These are phyloP conservation scores for Cotesia typhae DNA, from an alignment of 1,140 invertebrate species.

Conservation along the genomic window DNA sequence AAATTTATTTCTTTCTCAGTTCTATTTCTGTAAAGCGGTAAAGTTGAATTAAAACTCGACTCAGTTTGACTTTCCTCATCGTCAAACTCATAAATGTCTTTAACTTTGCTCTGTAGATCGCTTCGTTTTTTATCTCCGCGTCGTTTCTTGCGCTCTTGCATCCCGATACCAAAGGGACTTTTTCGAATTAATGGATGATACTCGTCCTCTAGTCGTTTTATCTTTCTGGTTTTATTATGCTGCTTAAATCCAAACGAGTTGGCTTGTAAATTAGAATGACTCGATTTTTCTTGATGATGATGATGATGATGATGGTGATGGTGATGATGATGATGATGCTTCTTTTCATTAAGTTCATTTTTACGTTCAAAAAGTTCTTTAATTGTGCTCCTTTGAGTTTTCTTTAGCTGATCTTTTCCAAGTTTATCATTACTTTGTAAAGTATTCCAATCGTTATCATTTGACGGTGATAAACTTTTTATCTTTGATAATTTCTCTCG, in stretches of 20 bases:
- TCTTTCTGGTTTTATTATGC: slow-evolving; percentile 47
- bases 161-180: slow-evolving; percentile 47
- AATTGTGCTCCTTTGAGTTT: slow-evolving; percentile 55
- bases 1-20: slow-evolving; percentile 44
- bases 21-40: slow-evolving; percentile 55
- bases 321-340: slow-evolving; percentile 21
- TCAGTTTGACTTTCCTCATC: slow-evolving; percentile 59
- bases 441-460: slow-evolving; percentile 13
- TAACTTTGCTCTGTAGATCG: slow-evolving; percentile 42
- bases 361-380: slow-evolving; percentile 63
- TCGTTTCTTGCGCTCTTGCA: slow-evolving; percentile 57
- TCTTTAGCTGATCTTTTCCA: slow-evolving; percentile 46
- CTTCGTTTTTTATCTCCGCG: slow-evolving; percentile 46
- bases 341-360: slow-evolving; percentile 59
- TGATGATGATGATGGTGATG: too few relatives aligned
- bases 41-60: slow-evolving; percentile 43
- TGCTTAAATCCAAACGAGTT: slow-evolving; percentile 39
- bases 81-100: slow-evolving; percentile 63
- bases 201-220: slow-evolving; percentile 51
- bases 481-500: slow-evolving; percentile 30
- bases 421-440: slow-evolving; percentile 4
- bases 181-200: slow-evolving; percentile 58
- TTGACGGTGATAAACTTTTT: slow-evolving; percentile 18
- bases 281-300: slow-evolving; percentile 42
- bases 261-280: slow-evolving; percentile 28